Evolutionary conservation across 1,140 invertebrate genomes (phyloP).

Genomic region (Panagrolaimus sp.): DNA sequence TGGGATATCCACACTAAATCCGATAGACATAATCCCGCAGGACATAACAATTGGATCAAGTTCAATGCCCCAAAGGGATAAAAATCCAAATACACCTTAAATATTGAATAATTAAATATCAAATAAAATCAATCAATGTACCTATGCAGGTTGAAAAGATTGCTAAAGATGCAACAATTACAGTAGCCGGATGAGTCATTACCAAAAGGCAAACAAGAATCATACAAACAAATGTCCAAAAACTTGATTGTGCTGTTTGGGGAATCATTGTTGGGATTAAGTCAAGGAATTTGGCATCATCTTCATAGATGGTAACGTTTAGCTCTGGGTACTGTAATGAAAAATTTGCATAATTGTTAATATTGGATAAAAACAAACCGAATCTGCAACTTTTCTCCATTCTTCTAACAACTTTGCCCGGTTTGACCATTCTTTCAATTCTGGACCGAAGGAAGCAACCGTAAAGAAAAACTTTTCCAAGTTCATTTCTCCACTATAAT

Average conservation of each 20-base stretch:
- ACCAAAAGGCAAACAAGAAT: conserved; percentile 55
- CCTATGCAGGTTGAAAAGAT: conserved; percentile 54
- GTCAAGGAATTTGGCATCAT: conserved; percentile 56
- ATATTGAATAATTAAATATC: conserved; percentile 11
- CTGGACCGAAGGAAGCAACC: conserved; percentile 51
- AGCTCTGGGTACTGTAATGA: conserved; percentile 50
- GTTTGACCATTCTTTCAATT: conserved; percentile 55
- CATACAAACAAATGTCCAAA: conserved; percentile 55
- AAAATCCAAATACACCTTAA: conserved; percentile 50
- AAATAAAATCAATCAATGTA: conserved; percentile 23
- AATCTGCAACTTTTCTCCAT: conserved; percentile 54
- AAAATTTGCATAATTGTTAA: not conserved
- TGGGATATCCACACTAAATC: conserved; percentile 48
- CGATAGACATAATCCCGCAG: conserved; percentile 42
- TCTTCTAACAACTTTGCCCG: conserved; percentile 47
- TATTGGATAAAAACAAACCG: conserved; percentile 22
- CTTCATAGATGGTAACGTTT: conserved; percentile 48
- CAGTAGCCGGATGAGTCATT: conserved; percentile 48
- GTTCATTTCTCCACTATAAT: conserved; percentile 22
- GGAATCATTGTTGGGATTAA: conserved; percentile 54
- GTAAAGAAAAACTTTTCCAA: conserved; percentile 53
- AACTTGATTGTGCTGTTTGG: conserved; percentile 49
- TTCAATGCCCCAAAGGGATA: conserved; percentile 36
- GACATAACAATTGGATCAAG: conserved; percentile 37
- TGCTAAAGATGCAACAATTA: conserved; percentile 52